Evolutionary conservation across 2,888 invertebrate genomes (phyloP).

Genomic region (Epsilonema sp.): DNA sequence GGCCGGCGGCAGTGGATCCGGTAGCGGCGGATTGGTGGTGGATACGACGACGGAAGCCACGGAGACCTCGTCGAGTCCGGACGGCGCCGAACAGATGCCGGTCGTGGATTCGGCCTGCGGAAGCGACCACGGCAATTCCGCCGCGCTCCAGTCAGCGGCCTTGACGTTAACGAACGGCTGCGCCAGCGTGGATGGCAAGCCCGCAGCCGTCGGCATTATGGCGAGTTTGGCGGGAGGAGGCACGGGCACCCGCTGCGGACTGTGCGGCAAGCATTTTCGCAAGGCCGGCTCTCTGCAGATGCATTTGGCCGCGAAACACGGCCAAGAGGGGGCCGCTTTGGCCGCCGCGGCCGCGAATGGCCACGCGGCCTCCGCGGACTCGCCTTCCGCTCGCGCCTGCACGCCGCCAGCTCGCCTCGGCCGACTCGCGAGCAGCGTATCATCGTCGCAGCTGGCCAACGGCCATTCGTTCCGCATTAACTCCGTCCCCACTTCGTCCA

Average conservation of each 20-base stretch:
- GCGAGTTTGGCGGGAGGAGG: too few species aligned
- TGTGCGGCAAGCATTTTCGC: slow-evolving; percentile 27
- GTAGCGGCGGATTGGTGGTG: too few species aligned
- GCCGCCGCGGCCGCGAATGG: background rate
- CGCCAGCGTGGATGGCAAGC: background rate
- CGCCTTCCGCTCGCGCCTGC: slow-evolving; percentile 2
- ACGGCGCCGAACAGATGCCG: background rate
- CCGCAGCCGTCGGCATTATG: too few species aligned
- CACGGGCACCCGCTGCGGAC: too few species aligned
- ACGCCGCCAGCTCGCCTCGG: slow-evolving; percentile 12
- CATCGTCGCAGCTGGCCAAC: background rate
- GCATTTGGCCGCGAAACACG: slow-evolving; percentile 18
- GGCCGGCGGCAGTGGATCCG: too few species aligned
- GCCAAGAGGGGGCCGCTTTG: too few species aligned
- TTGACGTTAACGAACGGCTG: background rate
- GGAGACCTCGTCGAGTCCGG: background rate
- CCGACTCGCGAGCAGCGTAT: background rate
- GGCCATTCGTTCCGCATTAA: slow-evolving; percentile 6
- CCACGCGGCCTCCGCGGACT: background rate
- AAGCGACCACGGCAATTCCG: background rate
- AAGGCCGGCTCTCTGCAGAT: slow-evolving; percentile 17
- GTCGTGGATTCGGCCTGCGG: background rate
- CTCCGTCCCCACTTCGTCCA: too few species aligned
- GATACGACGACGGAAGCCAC: too few species aligned
- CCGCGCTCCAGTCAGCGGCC: too few species aligned